Base-by-base conservation (phyloP, 2,797 vertebrate genomes). In the Calcarius lapponicus region DNA sequence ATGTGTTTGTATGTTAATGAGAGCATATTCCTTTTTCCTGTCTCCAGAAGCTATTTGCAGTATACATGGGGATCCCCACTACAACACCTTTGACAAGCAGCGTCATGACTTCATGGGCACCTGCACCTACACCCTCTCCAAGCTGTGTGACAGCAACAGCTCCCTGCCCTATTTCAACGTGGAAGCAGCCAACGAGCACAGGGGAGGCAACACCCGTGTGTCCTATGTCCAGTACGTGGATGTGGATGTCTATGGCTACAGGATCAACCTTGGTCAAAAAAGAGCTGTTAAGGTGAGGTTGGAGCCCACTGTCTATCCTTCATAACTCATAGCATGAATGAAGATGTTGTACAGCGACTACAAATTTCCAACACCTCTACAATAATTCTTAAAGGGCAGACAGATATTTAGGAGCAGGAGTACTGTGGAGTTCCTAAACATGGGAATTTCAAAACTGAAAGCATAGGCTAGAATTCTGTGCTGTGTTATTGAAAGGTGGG, bases 21-120 rank as follows among this genome's bases (percentile, higher is more conserved):
- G 90, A 93, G 38, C 17, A 15, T 53, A 29, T 20, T 79, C 17
- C 32, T 67, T 90, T 76, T 36, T 83, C 40, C 40, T 32, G 8
- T 53, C 42, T 87, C 50, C 62, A 65, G 80, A 83, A 75, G 95
- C 70, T 80, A 79, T 79, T 65, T 97, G 88, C 87, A 83, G 62
- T n/a, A 82, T 93, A 34, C 32, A 80, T 13, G 83, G 92, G 40
- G 96, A 98, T 45, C 95, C 88, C 32, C 93, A 97, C 43, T 97
- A 97, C 34, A 40, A 93, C 70, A 97, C 97, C 2, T 96, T 97
- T 8, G 95, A 97, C 91, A 95, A 97, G 8, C 89, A 95, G 56
- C 88, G 25, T 10, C 97, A 95, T 17, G 29, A 97, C 69, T 97
- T 97, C 82, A 96, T 97, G 96, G 96, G 96, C 73, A 97, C 71